A percentile compares a stretch with the other conserved stretches of the same genome.
Conservation (phyloP, 2,113 vertebrate species). For the Sturnira hondurensis region DNA sequence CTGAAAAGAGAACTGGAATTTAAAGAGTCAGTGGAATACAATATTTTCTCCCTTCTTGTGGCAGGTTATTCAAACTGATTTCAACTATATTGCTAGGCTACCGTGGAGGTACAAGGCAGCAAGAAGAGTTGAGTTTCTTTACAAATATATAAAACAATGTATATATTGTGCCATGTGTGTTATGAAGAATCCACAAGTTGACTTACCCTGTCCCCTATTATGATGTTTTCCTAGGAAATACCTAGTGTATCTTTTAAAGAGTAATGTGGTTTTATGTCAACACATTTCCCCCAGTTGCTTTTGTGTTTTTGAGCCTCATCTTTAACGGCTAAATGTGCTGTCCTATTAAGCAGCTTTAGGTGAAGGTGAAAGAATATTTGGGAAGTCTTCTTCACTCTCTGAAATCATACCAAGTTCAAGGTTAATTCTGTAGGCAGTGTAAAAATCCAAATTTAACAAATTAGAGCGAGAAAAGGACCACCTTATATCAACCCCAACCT, state of each 20-base stretch:
- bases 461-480: neutral
- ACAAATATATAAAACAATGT: neutral
- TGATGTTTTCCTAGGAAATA: neutral
- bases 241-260: neutral
- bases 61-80: slow-evolving; percentile 10
- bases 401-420: neutral
- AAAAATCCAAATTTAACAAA: slow-evolving; percentile 1
- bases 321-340: neutral
- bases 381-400: neutral
- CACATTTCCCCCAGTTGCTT: neutral
- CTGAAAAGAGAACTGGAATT: neutral
- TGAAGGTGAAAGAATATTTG: neutral
- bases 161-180: neutral
- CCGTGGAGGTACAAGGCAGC: neutral
- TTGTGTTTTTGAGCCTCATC: neutral
- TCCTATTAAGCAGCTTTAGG: neutral
- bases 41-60: neutral
- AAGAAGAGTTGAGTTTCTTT: neutral
- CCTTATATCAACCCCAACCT: neutral
- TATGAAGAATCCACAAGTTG: neutral
- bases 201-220: neutral
- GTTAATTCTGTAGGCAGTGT: neutral
- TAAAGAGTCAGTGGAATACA: neutral
- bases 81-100: neutral
- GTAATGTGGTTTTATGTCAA: neutral